A percentile compares a stretch with the other conserved stretches of the same genome.
Evolutionary conservation across 2,113 vertebrate species (phyloP).

Genomic region (Dunckerocampus dactyliophorus): DNA sequence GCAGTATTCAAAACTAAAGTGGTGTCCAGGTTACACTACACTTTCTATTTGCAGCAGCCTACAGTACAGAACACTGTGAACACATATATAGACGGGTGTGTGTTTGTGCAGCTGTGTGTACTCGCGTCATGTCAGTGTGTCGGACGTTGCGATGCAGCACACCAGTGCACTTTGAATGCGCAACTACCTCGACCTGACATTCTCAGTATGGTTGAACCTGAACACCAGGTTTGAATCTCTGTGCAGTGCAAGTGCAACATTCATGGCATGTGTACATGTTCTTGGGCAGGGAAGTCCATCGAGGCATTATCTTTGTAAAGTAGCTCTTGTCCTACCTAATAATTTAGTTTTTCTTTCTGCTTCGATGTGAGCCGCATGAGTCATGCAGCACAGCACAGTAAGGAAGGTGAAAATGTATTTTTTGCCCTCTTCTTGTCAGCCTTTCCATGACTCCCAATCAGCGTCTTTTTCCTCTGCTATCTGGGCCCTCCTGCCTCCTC

Average conservation of each 20-base stretch:
- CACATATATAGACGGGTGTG: constrained; percentile 1
- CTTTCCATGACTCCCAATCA: constrained; percentile 40
- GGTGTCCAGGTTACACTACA: not conserved
- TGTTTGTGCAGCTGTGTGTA: constrained; percentile 10
- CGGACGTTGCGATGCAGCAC: constrained; percentile 16
- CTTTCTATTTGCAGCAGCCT: constrained; percentile 7
- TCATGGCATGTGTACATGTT: too few relatives aligned
- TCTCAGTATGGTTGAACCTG: not conserved
- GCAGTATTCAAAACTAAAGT: not conserved
- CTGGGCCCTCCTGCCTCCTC: constrained; percentile 16
- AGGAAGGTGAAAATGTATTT: constrained; percentile 63
- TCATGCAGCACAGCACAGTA: constrained; percentile 58
- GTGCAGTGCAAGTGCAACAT: not conserved
- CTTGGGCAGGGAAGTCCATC: not conserved
- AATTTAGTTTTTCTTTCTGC: not conserved
- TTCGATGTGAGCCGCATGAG: constrained; percentile 32
- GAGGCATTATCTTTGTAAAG: not conserved
- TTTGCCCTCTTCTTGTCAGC: constrained; percentile 38
- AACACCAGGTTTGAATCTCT: not conserved
- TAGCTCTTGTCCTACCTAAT: not conserved
- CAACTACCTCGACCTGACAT: constrained; percentile 6
- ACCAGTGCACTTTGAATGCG: constrained; percentile 28
- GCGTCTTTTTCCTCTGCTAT: constrained; percentile 27
- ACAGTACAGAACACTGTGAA: not conserved
- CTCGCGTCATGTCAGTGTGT: not conserved